These are phyloP conservation scores for Micromesistius poutassou DNA, from an alignment of 2,797 vertebrate species.

Conservation along the genomic window DNA sequence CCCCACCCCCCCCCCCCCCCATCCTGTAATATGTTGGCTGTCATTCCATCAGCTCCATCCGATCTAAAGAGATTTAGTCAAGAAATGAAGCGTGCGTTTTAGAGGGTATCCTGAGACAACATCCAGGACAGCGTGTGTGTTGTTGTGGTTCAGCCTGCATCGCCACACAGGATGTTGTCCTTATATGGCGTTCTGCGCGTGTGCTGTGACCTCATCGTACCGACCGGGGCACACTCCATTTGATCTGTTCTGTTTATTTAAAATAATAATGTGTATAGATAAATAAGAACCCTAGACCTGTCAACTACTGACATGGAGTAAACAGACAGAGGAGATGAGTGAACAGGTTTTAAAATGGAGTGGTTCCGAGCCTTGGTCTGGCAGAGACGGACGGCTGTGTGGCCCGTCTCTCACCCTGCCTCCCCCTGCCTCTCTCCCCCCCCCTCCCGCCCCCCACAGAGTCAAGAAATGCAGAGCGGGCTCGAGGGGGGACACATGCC, in stretches of 20 bases:
- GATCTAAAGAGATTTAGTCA: constrained; percentile 62
- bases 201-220: constrained; percentile 23
- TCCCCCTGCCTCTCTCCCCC: constrained; percentile 16
- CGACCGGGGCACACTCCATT: constrained; percentile 36
- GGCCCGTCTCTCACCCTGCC: not conserved
- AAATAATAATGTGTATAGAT: not conserved
- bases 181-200: constrained; percentile 41
- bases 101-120: constrained; percentile 57
- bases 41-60: not conserved
- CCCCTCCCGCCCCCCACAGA: constrained; percentile 69
- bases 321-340: not conserved
- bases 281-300: not conserved
- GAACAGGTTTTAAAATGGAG: constrained; percentile 26
- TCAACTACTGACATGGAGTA: not conserved
- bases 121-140: constrained; percentile 36
- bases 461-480: constrained; percentile 85
- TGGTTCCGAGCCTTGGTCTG: constrained; percentile 41
- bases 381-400: not conserved
- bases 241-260: constrained; percentile 3
- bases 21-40: not conserved
- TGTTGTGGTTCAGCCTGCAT: constrained; percentile 54
- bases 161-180: constrained; percentile 17
- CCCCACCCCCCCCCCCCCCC: not conserved
- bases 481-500: constrained; percentile 81
- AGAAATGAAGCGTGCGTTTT: constrained; percentile 51